Percentiles rank a stretch among this genome's conserved stretches.
These are phyloP conservation scores for Tribolium madens DNA, from an alignment of 1,140 invertebrate genomes.

Conservation along the genomic window DNA sequence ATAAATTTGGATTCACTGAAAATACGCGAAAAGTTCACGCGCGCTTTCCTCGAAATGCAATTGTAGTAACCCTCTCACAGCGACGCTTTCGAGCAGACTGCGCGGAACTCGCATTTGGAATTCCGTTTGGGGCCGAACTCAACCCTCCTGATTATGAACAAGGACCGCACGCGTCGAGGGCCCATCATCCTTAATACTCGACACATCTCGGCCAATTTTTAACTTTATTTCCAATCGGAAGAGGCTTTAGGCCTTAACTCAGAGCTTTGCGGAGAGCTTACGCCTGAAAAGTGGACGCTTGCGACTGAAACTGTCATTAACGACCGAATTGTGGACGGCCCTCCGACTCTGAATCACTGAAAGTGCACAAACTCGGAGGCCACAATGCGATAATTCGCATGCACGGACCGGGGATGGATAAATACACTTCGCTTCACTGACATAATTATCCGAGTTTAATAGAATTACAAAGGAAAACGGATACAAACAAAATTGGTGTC, in stretches of 20 bases:
- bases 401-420: neutral
- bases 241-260: neutral
- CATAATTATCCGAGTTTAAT: neutral
- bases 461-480: neutral
- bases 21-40: conserved; percentile 4
- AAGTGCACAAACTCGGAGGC: neutral
- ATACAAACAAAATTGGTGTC: too few relatives aligned
- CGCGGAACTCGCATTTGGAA: conserved; percentile 22
- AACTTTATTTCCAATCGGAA: conserved; percentile 23
- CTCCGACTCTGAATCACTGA: neutral
- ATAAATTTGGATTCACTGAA: conserved; percentile 4
- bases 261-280: neutral
- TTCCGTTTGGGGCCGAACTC: conserved; percentile 28
- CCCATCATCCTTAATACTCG: conserved; percentile 21
- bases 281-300: neutral
- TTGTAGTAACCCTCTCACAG: neutral
- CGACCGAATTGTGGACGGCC: neutral
- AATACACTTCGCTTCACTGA: neutral
- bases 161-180: conserved; percentile 26
- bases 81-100: conserved; percentile 14
- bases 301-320: neutral
- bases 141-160: conserved; percentile 30
- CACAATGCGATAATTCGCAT: neutral
- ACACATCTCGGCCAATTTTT: conserved; percentile 23
- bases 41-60: neutral